Base-by-base conservation (phyloP, 2,113 vertebrate genomes). In the Pteruthius melanotis region DNA sequence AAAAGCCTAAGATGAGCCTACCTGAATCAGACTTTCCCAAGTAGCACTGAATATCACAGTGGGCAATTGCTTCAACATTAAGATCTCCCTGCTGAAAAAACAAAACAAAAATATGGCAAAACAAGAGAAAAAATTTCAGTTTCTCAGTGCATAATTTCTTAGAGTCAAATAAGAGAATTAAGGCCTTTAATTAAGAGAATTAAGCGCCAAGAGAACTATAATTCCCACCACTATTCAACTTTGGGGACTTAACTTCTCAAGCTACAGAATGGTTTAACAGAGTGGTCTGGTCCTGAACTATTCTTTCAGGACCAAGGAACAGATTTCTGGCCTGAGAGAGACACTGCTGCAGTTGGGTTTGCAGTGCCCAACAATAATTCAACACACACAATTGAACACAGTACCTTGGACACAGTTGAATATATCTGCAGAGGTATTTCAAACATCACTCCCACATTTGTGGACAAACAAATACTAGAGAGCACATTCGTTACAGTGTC, bases 31-130 rank as follows among this genome's bases (percentile, higher is more conserved):
- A 98, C 83, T 98, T 97, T 90, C 97, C 98, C 89, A 99, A 97
- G 78, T 98, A 98, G 96, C 99, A 99, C 63, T 98, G 98, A 87
- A 97, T 97, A 93, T 98, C 99, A 98, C 99, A 99, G 94, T 99
- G 99, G 75, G 96, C 98, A 83, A 98, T 93, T 1, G 96, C 98
- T 97, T 99, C 99, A 97, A 99, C 99, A 90, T 97, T 90, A 91
- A 98, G 97, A 54, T 98, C 98, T 88, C 98, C 99, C 97, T 98
- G 97, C 98, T 97, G 89, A 97, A 90, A 88, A 76, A 94, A 42
- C 14, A 85, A 85, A 93, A 40, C 27, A 52, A 94, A 97, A 96
- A 85, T 82, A 64, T 92, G 57, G 59, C 27, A 89, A 57, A 49
- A 59, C 5, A 71, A 60, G 21, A 83, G 20, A 33, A 61, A 5